Percentiles rank a stretch among this genome's conserved stretches.
These are phyloP conservation scores for Operophtera brumata DNA, from an alignment of 2,888 invertebrate species.

Conservation along the genomic window DNA sequence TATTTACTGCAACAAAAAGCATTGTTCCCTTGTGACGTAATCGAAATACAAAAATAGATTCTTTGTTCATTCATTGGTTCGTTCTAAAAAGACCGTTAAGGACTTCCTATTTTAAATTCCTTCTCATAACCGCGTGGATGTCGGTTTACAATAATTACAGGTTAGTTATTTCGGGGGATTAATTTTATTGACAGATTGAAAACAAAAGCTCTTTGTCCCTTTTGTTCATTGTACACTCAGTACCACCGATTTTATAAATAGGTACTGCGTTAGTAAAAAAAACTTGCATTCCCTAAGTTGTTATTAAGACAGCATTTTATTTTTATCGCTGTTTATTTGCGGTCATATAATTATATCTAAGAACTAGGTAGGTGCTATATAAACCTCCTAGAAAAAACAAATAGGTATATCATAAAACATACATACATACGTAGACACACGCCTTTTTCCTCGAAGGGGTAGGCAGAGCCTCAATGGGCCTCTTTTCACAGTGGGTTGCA, in stretches of 20 bases:
- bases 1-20: constrained; percentile 59
- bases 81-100: constrained; percentile 46
- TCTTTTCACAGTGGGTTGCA: no score
- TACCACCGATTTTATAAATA: background rate
- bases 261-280: no score
- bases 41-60: constrained; percentile 67
- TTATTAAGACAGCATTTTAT: no score
- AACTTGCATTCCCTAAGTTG: no score
- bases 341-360: no score
- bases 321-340: no score
- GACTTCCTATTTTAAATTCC: constrained; percentile 36
- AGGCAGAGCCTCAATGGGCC: no score
- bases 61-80: constrained; percentile 54
- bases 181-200: constrained; percentile 27
- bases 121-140: constrained; percentile 26
- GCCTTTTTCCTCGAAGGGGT: no score
- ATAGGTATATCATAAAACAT: no score
- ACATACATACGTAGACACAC: no score
- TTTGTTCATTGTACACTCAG: constrained; percentile 12
- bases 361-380: no score
- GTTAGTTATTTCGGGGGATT: constrained; percentile 26
- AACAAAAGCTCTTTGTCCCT: constrained; percentile 30
- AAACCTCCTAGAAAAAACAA: no score
- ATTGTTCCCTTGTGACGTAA: constrained; percentile 63
- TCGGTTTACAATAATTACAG: constrained; percentile 22